Evolutionary conservation across 2,113 vertebrate species (phyloP).

Genomic region (Edolisoma coerulescens): DNA sequence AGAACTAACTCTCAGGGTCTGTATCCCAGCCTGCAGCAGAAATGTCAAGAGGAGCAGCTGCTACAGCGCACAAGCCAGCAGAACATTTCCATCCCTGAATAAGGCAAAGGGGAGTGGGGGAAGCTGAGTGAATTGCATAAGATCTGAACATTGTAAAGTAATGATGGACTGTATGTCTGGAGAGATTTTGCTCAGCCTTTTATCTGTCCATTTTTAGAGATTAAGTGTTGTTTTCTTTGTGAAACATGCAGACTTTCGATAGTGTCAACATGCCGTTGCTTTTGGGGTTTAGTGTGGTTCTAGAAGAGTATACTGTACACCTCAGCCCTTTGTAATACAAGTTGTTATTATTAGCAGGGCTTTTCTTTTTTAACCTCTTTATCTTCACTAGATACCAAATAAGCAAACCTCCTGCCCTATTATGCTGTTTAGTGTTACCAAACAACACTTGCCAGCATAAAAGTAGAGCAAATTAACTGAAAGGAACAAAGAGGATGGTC

Average conservation of each 20-base stretch:
- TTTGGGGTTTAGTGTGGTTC: background rate
- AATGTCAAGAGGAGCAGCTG: slow-evolving; percentile 54
- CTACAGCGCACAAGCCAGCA: slow-evolving; percentile 1
- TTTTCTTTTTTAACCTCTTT: background rate
- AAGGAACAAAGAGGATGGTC: background rate
- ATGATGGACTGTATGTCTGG: background rate
- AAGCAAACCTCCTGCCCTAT: background rate
- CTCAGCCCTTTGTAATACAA: background rate
- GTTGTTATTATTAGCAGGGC: background rate
- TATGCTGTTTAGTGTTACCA: background rate
- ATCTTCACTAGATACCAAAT: background rate
- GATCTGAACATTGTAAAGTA: background rate
- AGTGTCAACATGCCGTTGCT: background rate
- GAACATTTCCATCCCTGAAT: slow-evolving; percentile 4
- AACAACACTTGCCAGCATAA: background rate
- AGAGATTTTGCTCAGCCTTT: background rate
- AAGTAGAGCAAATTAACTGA: background rate
- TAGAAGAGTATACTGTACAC: background rate
- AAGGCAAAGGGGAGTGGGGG: background rate
- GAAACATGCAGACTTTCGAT: background rate
- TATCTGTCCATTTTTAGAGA: background rate
- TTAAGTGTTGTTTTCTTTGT: background rate
- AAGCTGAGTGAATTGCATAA: background rate
- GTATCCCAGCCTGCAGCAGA: slow-evolving; percentile 41
- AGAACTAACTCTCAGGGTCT: slow-evolving; percentile 5